These are phyloP conservation scores for Apis dorsata DNA, from an alignment of 1,140 invertebrate species.

Conservation along the genomic window DNA sequence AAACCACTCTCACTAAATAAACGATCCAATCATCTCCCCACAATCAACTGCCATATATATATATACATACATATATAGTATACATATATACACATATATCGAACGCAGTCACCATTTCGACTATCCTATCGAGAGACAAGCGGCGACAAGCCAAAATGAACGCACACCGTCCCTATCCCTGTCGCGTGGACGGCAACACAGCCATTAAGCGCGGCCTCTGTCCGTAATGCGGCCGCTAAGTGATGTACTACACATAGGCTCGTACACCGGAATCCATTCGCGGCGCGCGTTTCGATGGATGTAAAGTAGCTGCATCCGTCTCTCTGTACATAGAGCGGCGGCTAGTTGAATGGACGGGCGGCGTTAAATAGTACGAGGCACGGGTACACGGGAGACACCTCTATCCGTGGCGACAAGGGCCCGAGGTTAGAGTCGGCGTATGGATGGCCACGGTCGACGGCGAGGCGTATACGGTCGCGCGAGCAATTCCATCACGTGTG, in stretches of 20 bases:
- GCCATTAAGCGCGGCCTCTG: constrained; percentile 25
- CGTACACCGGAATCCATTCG: constrained; percentile 29
- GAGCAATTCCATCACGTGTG: constrained; percentile 73
- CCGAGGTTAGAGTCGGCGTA: not conserved
- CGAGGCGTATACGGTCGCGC: constrained; percentile 36
- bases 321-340: not conserved
- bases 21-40: too few species aligned
- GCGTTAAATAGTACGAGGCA: constrained; percentile 33
- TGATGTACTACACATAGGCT: constrained; percentile 20
- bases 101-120: not conserved
- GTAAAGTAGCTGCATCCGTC: constrained; percentile 41
- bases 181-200: constrained; percentile 12
- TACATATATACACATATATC: too few species aligned
- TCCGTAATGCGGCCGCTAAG: constrained; percentile 1
- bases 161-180: not conserved
- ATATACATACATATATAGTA: too few species aligned
- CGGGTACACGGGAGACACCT: not conserved
- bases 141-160: not conserved
- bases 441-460: not conserved
- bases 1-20: too few species aligned
- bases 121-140: too few species aligned
- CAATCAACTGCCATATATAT: too few species aligned
- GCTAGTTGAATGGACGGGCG: constrained; percentile 19
- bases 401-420: not conserved
- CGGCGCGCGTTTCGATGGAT: constrained; percentile 44